Evolutionary conservation across 1,140 invertebrate species (phyloP).

Genomic region (Dolichoris vasculosae): DNA sequence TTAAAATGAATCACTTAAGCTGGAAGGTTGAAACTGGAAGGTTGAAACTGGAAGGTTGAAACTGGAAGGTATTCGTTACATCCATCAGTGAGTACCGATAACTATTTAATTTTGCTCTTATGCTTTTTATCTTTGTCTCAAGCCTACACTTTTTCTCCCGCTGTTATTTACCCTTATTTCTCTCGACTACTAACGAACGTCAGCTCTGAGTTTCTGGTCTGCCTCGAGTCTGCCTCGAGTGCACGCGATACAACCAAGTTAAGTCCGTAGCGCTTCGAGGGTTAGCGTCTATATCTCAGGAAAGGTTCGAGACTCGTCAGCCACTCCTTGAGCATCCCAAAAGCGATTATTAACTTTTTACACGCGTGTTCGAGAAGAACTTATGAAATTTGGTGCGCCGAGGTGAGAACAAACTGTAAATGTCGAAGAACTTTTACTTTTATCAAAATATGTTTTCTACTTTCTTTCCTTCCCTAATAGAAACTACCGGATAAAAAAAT

Average conservation of each 20-base stretch:
- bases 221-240: background rate
- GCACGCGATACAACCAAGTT: background rate
- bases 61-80: too few species aligned
- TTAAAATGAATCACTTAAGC: too few species aligned
- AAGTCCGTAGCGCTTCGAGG: background rate
- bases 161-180: conserved; percentile 1
- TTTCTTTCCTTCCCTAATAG: too few species aligned
- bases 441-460: too few species aligned
- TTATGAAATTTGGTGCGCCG: background rate
- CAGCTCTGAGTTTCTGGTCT: background rate
- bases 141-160: background rate
- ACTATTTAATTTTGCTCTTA: background rate
- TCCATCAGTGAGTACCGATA: too few species aligned
- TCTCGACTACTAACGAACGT: background rate
- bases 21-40: too few species aligned
- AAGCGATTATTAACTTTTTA: background rate
- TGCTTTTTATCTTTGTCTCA: background rate
- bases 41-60: too few species aligned
- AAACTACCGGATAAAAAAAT: too few species aligned
- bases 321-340: background rate
- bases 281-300: background rate
- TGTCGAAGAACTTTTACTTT: background rate
- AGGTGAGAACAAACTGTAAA: background rate
- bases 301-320: background rate
- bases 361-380: too few species aligned